These are phyloP conservation scores for Actias luna DNA, from an alignment of 2,888 invertebrate species.

Conservation along the genomic window DNA sequence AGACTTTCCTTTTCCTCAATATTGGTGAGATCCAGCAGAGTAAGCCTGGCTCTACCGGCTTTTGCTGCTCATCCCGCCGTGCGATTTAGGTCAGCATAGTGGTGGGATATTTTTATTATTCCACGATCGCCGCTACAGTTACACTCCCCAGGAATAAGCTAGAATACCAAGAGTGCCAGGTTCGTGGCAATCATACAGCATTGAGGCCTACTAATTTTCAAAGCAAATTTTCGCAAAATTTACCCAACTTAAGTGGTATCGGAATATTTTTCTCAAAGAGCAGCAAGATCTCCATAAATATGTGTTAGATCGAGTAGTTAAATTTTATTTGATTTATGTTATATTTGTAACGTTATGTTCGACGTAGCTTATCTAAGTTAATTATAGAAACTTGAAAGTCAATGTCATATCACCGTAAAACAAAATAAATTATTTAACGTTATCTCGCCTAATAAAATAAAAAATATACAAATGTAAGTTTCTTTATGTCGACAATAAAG, in stretches of 20 bases:
- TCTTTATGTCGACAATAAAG: conserved; percentile 18
- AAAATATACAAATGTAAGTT: conserved; percentile 18
- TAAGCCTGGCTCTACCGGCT: no score
- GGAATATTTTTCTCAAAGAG: not conserved
- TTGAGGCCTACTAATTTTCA: not conserved
- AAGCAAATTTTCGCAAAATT: not conserved
- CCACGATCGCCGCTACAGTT: no score
- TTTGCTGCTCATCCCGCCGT: no score
- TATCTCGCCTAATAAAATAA: conserved; percentile 19
- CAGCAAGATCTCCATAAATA: not conserved
- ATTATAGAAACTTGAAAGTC: conserved; percentile 15
- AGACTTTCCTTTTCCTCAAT: no score
- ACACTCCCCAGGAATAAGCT: no score
- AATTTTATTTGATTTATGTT: not conserved
- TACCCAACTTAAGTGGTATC: not conserved
- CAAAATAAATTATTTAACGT: conserved; percentile 13
- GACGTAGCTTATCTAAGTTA: not conserved
- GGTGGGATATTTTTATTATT: no score
- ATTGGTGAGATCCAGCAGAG: no score
- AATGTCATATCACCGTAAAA: conserved; percentile 16
- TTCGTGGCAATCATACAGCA: no score
- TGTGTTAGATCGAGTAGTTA: not conserved
- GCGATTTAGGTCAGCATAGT: no score
- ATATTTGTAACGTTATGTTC: not conserved
- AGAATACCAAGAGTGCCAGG: no score